Conservation (phyloP, 2,797 vertebrate species). For the Mus caroli region DNA sequence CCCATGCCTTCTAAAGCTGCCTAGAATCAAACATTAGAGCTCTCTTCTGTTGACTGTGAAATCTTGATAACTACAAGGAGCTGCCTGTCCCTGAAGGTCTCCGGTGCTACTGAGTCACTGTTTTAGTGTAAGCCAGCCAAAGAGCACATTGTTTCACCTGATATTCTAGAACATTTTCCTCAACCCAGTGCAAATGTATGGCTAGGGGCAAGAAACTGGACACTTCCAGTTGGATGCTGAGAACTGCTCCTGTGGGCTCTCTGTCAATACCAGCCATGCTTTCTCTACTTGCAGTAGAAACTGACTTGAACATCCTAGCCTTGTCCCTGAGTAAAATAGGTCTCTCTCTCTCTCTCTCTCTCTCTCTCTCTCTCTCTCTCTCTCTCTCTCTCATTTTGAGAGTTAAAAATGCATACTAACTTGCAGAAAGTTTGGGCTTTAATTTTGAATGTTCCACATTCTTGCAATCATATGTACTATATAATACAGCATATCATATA, state of each 20-base stretch:
- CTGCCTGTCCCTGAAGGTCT: not conserved
- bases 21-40: not conserved
- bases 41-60: not conserved
- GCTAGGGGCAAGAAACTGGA: not conserved
- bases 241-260: not conserved
- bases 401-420: not conserved
- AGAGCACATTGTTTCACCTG: not conserved
- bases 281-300: not conserved
- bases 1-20: not conserved
- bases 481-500: not conserved
- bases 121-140: not conserved
- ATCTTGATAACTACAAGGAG: not conserved
- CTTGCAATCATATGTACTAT: not conserved
- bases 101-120: not conserved
- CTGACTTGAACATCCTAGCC: not conserved
- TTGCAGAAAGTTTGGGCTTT: not conserved
- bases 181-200: not conserved
- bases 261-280: not conserved
- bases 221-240: not conserved
- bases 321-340: not conserved
- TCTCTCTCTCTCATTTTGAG: not conserved
- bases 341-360: too few species aligned
- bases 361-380: too few species aligned
- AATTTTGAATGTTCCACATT: not conserved
- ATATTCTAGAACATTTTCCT: not conserved